Conservation (phyloP, 2,113 vertebrate species). For the Nettapus auritus region DNA sequence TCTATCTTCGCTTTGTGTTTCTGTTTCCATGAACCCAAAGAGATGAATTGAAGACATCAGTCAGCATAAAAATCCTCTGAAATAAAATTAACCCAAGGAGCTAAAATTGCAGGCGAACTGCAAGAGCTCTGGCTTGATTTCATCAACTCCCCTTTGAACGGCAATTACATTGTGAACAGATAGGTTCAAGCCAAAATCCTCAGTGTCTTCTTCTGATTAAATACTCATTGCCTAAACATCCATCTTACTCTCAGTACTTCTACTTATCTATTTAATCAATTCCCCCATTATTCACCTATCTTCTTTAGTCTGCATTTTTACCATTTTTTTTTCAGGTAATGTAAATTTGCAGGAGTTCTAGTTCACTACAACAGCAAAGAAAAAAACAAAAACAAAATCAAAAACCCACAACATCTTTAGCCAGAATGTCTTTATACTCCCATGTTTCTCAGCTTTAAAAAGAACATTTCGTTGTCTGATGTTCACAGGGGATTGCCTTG, state of each 20-base stretch:
- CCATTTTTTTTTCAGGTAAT: not conserved
- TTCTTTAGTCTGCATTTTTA: constrained; percentile 20
- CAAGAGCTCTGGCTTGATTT: constrained; percentile 12
- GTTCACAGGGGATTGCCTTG: constrained; percentile 9
- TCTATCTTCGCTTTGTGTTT: not conserved
- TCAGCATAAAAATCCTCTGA: constrained; percentile 5
- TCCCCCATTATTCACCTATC: constrained; percentile 7
- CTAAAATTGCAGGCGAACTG: constrained; percentile 12
- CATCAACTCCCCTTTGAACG: constrained; percentile 8
- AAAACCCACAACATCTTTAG: not conserved
- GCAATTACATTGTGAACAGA: constrained; percentile 33
- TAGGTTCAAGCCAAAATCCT: constrained; percentile 18
- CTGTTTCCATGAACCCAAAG: not conserved
- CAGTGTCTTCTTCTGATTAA: not conserved
- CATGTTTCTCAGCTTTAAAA: not conserved
- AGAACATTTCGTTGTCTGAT: constrained; percentile 8
- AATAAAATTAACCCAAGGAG: constrained; percentile 23
- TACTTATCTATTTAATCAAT: constrained; percentile 34
- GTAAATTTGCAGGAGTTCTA: not conserved
- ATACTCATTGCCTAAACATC: constrained; percentile 15
- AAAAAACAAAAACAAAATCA: not conserved
- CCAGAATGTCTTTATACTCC: not conserved
- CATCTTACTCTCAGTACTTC: not conserved
- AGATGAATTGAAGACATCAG: not conserved
- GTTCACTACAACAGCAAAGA: not conserved